phyloP scores from a whole-genome alignment of 2,888 invertebrate genomes.

The Phaedon cochleariae region DNA sequence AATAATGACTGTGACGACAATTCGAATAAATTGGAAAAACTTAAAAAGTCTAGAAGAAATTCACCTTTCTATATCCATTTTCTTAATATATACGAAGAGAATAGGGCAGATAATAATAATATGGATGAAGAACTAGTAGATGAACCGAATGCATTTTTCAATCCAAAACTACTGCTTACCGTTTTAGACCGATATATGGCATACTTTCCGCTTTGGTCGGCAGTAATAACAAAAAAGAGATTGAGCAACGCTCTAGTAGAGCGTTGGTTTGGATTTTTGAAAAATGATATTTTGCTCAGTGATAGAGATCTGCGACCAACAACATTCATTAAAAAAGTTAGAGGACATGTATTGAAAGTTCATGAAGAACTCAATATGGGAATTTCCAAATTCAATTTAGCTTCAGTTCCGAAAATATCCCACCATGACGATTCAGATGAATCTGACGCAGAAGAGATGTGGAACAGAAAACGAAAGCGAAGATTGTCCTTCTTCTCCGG shows the following conservation, averaged over 20 bases:
- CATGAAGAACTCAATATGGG: not conserved
- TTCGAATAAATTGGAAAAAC: no score
- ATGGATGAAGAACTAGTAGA: no score
- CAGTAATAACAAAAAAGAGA: slow-evolving; percentile 7
- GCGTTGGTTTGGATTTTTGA: slow-evolving; percentile 21
- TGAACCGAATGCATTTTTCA: not conserved
- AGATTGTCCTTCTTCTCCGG: no score
- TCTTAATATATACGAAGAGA: no score
- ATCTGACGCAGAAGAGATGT: not conserved
- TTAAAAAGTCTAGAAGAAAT: no score
- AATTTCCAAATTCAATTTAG: slow-evolving; percentile 1
- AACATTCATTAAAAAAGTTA: slow-evolving; percentile 14
- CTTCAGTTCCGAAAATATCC: not conserved
- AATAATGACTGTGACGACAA: no score
- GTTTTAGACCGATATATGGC: slow-evolving; percentile 3
- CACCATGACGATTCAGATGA: slow-evolving; percentile 8
- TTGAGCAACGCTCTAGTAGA: slow-evolving; percentile 15
- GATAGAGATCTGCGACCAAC: slow-evolving; percentile 7
- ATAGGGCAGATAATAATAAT: no score
- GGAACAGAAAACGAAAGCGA: not conserved
- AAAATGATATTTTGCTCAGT: not conserved
- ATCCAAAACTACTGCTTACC: not conserved
- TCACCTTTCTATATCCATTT: no score
- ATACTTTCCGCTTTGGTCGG: slow-evolving; percentile 12
- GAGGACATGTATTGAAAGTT: slow-evolving; percentile 7